Percentiles rank a stretch among this genome's conserved stretches.
Evolutionary conservation across 2,113 vertebrate genomes (phyloP).

Genomic region (Archilochus colubris): DNA sequence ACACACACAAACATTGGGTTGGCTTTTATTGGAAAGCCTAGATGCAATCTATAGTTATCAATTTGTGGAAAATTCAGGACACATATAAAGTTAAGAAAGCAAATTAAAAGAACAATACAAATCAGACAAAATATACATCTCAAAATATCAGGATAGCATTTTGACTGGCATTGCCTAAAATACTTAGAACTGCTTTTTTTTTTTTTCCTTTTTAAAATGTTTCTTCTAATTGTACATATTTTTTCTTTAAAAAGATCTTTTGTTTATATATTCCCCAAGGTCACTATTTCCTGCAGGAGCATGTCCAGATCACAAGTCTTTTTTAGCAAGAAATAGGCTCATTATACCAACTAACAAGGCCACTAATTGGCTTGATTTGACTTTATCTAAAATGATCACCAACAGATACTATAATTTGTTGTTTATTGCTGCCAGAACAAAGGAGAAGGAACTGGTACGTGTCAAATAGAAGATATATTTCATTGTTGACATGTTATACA

Average conservation of each 20-base stretch:
- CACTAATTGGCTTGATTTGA: conserved; percentile 80
- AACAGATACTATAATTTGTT: conserved; percentile 69
- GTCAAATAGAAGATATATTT: conserved; percentile 67
- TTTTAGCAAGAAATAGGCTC: conserved; percentile 81
- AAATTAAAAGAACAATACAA: conserved; percentile 86
- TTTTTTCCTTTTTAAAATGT: conserved; percentile 62
- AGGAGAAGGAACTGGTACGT: conserved; percentile 68
- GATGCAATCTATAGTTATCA: conserved; percentile 85
- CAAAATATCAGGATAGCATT: conserved; percentile 85
- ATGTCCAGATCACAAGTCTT: conserved; percentile 77
- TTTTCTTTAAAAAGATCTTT: conserved; percentile 77
- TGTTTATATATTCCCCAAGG: conserved; percentile 79
- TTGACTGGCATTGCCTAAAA: conserved; percentile 83
- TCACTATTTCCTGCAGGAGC: conserved; percentile 81
- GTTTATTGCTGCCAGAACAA: conserved; percentile 66
- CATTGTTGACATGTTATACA: conserved; percentile 71
- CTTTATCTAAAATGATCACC: conserved; percentile 76
- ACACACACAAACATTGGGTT: conserved; percentile 75
- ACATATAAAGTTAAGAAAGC: conserved; percentile 86
- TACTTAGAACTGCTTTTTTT: conserved; percentile 74
- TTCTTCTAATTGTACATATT: conserved; percentile 73
- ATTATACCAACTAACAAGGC: conserved; percentile 77
- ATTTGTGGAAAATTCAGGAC: conserved; percentile 86
- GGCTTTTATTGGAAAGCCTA: conserved; percentile 87
- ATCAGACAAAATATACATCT: conserved; percentile 87